Evolutionary conservation across 1,140 invertebrate genomes (phyloP), one percentile per base, ranked within the genome.

Genomic region (Alviniconcha marisindica): DNA sequence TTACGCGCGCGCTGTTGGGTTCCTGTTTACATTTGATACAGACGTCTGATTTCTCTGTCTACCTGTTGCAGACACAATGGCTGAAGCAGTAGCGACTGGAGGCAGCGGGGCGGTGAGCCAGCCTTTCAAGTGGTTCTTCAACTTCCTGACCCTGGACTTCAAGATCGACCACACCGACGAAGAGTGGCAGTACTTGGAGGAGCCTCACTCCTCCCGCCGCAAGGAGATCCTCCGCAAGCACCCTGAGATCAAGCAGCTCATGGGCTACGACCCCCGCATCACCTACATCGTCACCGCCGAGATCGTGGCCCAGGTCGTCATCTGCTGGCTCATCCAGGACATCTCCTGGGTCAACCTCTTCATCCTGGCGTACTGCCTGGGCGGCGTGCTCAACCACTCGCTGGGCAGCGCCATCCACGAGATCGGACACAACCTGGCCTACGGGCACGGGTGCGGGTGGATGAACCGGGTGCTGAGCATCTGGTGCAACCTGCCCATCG

Each of bases 391-490:
- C 3, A 93, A 93, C 79, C 93, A 93, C 85, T 93, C 92, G 0
- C 85, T 93, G 12, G 91, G 90, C 14, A 90, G 89, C 77, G 92
- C 92, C 60, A 91, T 93, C 28, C 93, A 93, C 74, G 93, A 93
- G 88, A 93, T 93, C 18, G 92, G 91, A 54, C 93, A 93, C 81
- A 93, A 93, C 82, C 84, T 93, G 54, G 93, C 92, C 0, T 93
- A 93, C 83, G 93, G 93, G 15, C 91, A 93, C 74, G 83, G 85
- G 15, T 76, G 87, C 54, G 91, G 91, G 15, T 83, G 83, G 44
- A 82, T 87, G 33, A 93, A 93, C 84, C 83, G 92, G 48, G 42
- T 92, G 1, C 85, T 93, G 15, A 92, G 92, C 42, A 86, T 92
- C n/a, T 89, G 90, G 84, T 91, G 89, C 74, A 93, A 93, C 79